These are phyloP conservation scores for Oreochromis grahami DNA, from an alignment of 2,797 vertebrate genomes.

Conservation along the genomic window DNA sequence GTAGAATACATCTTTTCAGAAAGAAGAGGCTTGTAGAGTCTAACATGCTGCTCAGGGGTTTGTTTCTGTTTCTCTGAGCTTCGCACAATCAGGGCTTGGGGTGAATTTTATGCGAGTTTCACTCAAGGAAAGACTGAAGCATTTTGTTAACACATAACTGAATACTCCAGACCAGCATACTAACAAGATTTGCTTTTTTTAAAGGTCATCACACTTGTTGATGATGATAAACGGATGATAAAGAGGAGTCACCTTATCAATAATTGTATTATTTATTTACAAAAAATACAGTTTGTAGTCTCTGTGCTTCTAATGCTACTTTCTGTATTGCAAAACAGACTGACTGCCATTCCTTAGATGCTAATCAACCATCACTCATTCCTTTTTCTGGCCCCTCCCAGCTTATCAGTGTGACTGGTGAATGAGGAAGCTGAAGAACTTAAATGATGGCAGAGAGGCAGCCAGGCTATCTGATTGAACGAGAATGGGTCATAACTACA, in stretches of 20 bases:
- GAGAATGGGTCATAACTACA: neutral
- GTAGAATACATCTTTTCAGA: neutral
- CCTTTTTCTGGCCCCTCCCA: neutral
- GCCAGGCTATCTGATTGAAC: neutral
- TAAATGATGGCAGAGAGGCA: neutral
- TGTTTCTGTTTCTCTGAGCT: neutral
- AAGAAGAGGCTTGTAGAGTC: neutral
- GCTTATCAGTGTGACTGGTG: constrained; percentile 2
- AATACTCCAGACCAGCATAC: neutral
- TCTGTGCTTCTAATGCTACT: neutral
- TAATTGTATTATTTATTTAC: neutral
- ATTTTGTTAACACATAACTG: neutral
- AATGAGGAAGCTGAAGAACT: neutral
- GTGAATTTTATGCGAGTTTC: neutral
- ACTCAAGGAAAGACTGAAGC: accelerated
- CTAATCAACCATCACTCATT: neutral
- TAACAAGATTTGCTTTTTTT: neutral
- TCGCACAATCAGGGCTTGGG: neutral
- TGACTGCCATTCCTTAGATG: neutral
- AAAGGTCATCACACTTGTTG: accelerated
- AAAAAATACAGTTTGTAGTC: neutral
- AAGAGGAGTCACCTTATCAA: neutral
- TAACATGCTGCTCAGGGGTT: accelerated
- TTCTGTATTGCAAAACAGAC: neutral
- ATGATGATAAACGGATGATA: accelerated